Evolutionary conservation across 2,113 vertebrate genomes (phyloP).

Genomic region (Gasterosteus aculeatus): DNA sequence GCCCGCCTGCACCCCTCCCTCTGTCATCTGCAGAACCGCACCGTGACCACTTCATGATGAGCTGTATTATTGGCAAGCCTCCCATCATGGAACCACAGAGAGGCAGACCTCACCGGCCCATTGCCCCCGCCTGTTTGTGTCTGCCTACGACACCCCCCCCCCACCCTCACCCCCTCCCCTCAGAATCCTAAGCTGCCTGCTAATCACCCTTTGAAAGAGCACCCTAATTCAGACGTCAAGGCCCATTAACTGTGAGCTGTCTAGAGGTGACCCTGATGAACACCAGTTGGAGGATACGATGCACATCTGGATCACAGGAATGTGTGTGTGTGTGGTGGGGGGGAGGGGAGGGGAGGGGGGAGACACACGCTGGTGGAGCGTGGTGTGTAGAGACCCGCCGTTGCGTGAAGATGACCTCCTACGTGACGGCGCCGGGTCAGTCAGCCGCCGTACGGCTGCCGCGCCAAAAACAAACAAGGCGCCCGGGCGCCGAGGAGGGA

Average conservation of each 20-base stretch:
- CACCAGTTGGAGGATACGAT: slow-evolving; percentile 58
- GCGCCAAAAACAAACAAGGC: slow-evolving; percentile 57
- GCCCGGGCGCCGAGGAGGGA: neutral
- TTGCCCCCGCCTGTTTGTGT: slow-evolving; percentile 42
- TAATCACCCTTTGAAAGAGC: slow-evolving; percentile 69
- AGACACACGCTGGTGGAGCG: slow-evolving; percentile 17
- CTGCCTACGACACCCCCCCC: slow-evolving; percentile 43
- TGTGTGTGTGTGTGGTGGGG: neutral
- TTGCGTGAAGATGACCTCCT: slow-evolving; percentile 69
- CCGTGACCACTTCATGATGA: slow-evolving; percentile 59
- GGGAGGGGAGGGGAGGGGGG: neutral
- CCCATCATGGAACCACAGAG: slow-evolving; percentile 44
- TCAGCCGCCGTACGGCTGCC: slow-evolving; percentile 54
- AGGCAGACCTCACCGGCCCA: slow-evolving; percentile 17
- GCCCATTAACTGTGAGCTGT: slow-evolving; percentile 74
- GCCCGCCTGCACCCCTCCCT: slow-evolving; percentile 18
- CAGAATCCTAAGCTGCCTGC: slow-evolving; percentile 62
- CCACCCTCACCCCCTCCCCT: slow-evolving; percentile 26
- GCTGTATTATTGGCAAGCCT: slow-evolving; percentile 55
- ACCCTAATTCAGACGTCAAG: slow-evolving; percentile 73
- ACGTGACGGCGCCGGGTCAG: slow-evolving; percentile 51
- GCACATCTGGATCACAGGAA: slow-evolving; percentile 68
- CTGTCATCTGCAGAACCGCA: slow-evolving; percentile 50
- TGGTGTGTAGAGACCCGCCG: slow-evolving; percentile 20
- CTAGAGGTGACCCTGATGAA: slow-evolving; percentile 71